phyloP scores from a whole-genome alignment of 2,888 invertebrate genomes.

The Bellardia bayeri region DNA sequence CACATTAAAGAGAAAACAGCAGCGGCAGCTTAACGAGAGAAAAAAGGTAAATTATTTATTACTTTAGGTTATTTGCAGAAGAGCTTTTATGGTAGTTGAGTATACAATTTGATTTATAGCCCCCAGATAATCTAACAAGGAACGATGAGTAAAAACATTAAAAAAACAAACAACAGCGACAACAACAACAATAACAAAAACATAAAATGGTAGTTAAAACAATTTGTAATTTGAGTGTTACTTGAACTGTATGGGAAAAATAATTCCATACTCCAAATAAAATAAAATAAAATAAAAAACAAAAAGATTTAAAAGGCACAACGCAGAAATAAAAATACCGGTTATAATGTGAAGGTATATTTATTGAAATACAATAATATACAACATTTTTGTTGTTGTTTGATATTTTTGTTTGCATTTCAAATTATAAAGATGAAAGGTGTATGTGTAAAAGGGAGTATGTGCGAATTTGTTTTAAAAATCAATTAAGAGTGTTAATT shows the following conservation, averaged over 20 bases:
- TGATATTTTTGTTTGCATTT: neutral
- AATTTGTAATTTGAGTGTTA: slow-evolving; percentile 27
- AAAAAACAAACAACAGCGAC: neutral
- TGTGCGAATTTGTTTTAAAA: neutral
- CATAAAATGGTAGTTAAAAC: slow-evolving; percentile 13
- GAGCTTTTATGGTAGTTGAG: slow-evolving; percentile 20
- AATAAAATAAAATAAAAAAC: neutral
- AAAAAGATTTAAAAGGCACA: neutral
- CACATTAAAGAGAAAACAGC: neutral
- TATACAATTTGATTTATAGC: slow-evolving; percentile 46
- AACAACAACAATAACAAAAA: neutral
- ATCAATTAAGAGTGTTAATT: neutral
- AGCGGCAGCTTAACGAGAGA: neutral
- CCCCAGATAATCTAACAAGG: slow-evolving; percentile 12
- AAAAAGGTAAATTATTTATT: slow-evolving; percentile 50
- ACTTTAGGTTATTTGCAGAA: slow-evolving; percentile 44
- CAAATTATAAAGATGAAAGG: neutral
- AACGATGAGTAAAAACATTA: neutral
- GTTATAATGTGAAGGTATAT: neutral
- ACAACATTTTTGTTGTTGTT: neutral
- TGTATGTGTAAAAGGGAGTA: neutral
- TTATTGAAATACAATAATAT: neutral
- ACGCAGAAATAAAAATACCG: neutral
- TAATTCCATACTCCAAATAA: neutral
- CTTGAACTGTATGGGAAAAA: neutral